Base-by-base conservation (phyloP, 2,888 invertebrate species). In the Chrysolina americana region DNA sequence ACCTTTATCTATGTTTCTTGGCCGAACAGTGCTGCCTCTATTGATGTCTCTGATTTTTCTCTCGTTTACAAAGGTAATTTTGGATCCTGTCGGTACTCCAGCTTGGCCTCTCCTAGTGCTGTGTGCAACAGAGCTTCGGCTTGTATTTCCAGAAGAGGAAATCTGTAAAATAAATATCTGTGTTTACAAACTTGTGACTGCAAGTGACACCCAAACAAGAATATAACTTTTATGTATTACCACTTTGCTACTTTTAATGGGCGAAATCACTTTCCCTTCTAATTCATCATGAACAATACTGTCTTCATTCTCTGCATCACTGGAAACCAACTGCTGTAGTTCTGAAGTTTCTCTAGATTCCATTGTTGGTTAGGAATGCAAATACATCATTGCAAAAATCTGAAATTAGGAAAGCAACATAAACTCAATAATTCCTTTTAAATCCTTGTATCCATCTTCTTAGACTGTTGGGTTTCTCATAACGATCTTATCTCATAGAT, bases 231-330 rank as follows among this genome's bases (percentile, higher is more conserved):
- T 70, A 41, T 70, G 62, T n/a, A 11, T 78, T 79, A 81, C 80
- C 84, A 88, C 88, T 85, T 87, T 88, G 73, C 82, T 85, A 77
- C 87, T 88, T 76, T 87, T 79, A 23, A 87, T 85, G 36, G 88
- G 88, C 13, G 88, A 88, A 50, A 85, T 82, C 44, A 87, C 81
- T 86, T 88, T 89, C 23, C 83, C 83, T 81, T 88, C 88, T 63
- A 82, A 83, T 74, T 88, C 88, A 74, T 87, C 87, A 79, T 87
- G 88, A 59, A 85, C 83, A 63, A 86, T 86, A 74, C 87, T 88
- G 78, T 88, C 88, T 72, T 89, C 89, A 77, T 88, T 88, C 80
- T 88, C 88, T 23, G 87, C 87, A 80, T 89, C 89, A 79, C 88
- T 88, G 11, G 87, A 87, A 41, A 89, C 89, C 74, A 89, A 80